phyloP scores from a whole-genome alignment of 2,113 vertebrate species.

The Marcusenius ussheri region DNA sequence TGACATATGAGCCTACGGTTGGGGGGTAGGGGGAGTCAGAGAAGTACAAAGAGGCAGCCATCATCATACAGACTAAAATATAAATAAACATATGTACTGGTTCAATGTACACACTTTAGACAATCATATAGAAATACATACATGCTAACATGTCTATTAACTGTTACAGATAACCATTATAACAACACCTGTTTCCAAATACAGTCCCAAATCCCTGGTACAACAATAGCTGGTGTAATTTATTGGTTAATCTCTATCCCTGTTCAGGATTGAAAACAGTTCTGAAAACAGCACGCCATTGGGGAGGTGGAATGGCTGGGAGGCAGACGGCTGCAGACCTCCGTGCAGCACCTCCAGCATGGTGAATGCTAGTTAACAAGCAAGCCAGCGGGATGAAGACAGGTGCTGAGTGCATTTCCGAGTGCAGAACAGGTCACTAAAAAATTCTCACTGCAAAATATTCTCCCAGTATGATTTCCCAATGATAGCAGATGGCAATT shows the following conservation, averaged over 20 bases:
- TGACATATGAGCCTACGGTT: constrained; percentile 81
- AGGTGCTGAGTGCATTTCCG: background rate
- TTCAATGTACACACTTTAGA: background rate
- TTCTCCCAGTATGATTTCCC: background rate
- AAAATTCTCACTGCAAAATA: background rate
- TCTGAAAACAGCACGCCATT: background rate
- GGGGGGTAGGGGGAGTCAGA: background rate
- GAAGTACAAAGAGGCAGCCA: background rate
- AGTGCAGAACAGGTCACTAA: background rate
- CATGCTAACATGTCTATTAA: background rate
- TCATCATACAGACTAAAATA: background rate
- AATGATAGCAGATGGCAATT: background rate
- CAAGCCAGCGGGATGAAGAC: background rate
- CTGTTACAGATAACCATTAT: background rate
- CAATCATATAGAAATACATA: background rate
- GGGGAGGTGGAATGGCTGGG: background rate
- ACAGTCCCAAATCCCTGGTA: background rate
- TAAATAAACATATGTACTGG: background rate
- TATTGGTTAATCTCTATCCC: background rate
- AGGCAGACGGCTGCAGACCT: background rate
- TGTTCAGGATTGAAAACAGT: background rate
- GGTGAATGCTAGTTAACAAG: background rate
- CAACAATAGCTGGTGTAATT: background rate
- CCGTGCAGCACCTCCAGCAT: background rate
- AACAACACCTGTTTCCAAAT: background rate